Evolutionary conservation across 2,797 vertebrate species (phyloP), one percentile per base, ranked within the genome.

Genomic region (Scleropages formosus): DNA sequence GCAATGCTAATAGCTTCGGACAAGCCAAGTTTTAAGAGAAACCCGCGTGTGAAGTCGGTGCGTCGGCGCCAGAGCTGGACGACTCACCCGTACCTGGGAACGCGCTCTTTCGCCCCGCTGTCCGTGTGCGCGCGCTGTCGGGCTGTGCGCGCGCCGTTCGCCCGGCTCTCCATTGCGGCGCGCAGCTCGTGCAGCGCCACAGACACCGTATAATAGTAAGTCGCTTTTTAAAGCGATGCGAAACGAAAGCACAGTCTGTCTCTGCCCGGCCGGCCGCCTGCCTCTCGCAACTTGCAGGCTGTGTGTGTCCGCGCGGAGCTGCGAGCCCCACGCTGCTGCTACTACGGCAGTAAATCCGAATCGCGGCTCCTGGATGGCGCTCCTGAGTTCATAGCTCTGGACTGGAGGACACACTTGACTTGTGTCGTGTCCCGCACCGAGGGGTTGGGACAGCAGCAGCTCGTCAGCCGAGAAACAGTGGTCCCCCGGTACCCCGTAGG

Each of bases 71-170:
- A n/a, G n/a, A n/a, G n/a, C n/a, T n/a, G n/a, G n/a, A n/a, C n/a
- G n/a, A n/a, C n/a, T n/a, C 6, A 6, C n/a, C 6, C 31, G 64
- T 88, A 91, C 90, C 90, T 89, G 81, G 76, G 79, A 60, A 89
- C 81, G 87, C 87, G 85, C 49, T 82, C 80, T 71, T 67, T 83
- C 72, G 53, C 78, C 51, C 74, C 73, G 53, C 51, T 60, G 60
- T 67, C 65, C 46, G 61, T 64, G 59, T 68, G 39, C 1, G 77
- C 7, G 27, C 65, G 47, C 74, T 70, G 59, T 26, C 79, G 49
- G 44, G 75, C 75, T 71, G 73, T 18, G 59, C 74, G 67, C 13
- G 69, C 85, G 82, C 80, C 82, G 77, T 78, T 79, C 24, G 24
- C 75, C 59, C 84, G 72, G 24, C 22, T 84, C 77, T 90, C 88